Base-by-base conservation (phyloP, 2,797 vertebrate species). In the Coendou prehensilis region DNA sequence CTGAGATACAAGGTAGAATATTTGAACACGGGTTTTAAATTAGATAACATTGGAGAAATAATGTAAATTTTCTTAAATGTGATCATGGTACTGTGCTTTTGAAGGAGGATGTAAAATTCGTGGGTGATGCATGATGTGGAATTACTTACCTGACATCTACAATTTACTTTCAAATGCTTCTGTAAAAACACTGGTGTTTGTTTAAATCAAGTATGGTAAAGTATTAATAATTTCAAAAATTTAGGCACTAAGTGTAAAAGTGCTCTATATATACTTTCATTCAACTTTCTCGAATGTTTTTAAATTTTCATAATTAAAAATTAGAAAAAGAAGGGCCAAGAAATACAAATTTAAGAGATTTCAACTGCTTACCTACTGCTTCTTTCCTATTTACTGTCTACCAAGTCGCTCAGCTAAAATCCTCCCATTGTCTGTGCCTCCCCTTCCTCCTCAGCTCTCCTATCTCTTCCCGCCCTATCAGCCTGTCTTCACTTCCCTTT, bases 151-250 rank as follows among this genome's bases (percentile, higher is more conserved):
- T 91, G 57, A 88, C 57, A n/a, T 52, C 37, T 95, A 14, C 9
- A 89, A 91, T 45, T 85, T 90, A 57, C 9, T 87, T 87, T 59
- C 15, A 75, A 85, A 67, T 6, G 5, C 75, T 94, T 85, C 84
- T 64, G 17, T 26, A 76, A 45, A 90, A 79, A 59, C 2, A 81
- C 22, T 10, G 2, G 6, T 33, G 10, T 54, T 47, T 59, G 45
- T 80, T 80, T 23, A 79, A 80, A 47, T 61, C 45, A 92, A 86
- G 79, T n/a, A 83, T 33, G 22, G 26, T 14, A 63, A 78, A 61
- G 9, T 26, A 92, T 26, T 75, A 54, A 85, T 47, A 79, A 56
- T 14, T 88, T 84, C 2, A 23, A 52, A 50, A 63, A 73, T 57
- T 33, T 87, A 94, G 50, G 3, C 28, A 50, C n/a, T 45, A 88